Percentiles rank a stretch among this genome's conserved stretches.
These are phyloP conservation scores for Acrossocheilus wenchowensis DNA, from an alignment of 2,797 vertebrate genomes.

Conservation along the genomic window DNA sequence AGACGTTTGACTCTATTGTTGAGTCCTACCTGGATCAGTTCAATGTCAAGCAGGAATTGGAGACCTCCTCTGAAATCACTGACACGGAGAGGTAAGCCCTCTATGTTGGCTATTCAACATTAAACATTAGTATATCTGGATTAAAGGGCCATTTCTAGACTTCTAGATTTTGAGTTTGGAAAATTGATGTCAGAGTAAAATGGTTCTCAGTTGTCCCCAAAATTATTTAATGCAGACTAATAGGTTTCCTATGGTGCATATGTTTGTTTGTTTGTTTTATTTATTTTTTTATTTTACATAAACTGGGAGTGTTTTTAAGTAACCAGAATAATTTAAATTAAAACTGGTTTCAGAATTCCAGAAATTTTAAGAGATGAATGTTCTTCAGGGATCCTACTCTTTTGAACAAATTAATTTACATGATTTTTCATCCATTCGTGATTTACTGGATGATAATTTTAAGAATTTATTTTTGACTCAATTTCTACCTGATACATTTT, in stretches of 20 bases:
- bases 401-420: neutral
- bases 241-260: neutral
- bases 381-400: neutral
- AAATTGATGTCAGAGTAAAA: neutral
- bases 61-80: constrained; percentile 49
- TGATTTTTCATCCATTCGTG: too few relatives aligned
- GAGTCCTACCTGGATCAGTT: constrained; percentile 78
- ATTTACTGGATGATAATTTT: too few relatives aligned
- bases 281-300: neutral
- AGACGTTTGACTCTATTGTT: constrained; percentile 85
- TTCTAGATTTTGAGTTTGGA: neutral
- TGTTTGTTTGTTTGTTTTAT: neutral
- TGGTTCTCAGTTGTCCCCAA: neutral
- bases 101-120: neutral
- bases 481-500: too few relatives aligned
- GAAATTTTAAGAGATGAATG: neutral
- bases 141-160: neutral
- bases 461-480: too few relatives aligned
- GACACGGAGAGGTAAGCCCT: constrained; percentile 79
- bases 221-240: neutral
- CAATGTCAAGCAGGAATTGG: constrained; percentile 59
- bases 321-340: neutral
- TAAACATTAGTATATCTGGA: neutral
- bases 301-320: neutral
- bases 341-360: neutral